Percentiles rank a stretch among this genome's conserved stretches.
Conservation (phyloP, 1,140 invertebrate species). For the Chlorops oryzae region DNA sequence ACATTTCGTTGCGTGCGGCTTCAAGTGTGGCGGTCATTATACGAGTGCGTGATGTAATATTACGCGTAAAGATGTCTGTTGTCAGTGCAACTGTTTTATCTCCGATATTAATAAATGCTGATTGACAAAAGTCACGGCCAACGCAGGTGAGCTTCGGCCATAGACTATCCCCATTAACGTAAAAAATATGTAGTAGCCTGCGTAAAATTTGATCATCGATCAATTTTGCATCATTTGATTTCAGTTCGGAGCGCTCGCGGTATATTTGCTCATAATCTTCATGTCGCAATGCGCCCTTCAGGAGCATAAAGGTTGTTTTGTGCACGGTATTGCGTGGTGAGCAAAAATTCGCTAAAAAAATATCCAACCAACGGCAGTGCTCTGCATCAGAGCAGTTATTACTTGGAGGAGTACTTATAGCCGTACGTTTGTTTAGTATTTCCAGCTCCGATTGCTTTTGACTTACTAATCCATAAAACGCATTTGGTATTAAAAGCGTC, state of each 20-base stretch:
- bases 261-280: conserved; percentile 8
- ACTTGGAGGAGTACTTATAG: too few relatives aligned
- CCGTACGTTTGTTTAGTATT: too few relatives aligned
- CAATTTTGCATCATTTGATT: conserved; percentile 1
- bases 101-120: neutral
- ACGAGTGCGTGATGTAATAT: conserved; percentile 5
- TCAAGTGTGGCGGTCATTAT: neutral
- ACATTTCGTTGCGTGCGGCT: neutral
- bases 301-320: conserved; percentile 10
- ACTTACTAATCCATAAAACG: too few relatives aligned
- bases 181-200: conserved; percentile 8
- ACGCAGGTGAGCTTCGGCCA: conserved; percentile 1
- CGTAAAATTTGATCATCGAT: conserved; percentile 1
- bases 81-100: conserved; percentile 11
- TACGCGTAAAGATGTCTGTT: conserved; percentile 5
- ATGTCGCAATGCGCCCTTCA: conserved; percentile 11
- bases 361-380: conserved; percentile 14
- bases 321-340: conserved; percentile 9
- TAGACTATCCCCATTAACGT: too few relatives aligned
- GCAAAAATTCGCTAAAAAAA: conserved; percentile 12
- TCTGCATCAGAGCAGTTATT: too few relatives aligned
- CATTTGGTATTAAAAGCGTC: too few relatives aligned
- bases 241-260: conserved; percentile 6
- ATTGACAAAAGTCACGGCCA: conserved; percentile 10
- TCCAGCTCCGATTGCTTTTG: too few relatives aligned